Evolutionary conservation across 2,797 vertebrate species (phyloP).

Genomic region (Sphaeramia orbicularis): DNA sequence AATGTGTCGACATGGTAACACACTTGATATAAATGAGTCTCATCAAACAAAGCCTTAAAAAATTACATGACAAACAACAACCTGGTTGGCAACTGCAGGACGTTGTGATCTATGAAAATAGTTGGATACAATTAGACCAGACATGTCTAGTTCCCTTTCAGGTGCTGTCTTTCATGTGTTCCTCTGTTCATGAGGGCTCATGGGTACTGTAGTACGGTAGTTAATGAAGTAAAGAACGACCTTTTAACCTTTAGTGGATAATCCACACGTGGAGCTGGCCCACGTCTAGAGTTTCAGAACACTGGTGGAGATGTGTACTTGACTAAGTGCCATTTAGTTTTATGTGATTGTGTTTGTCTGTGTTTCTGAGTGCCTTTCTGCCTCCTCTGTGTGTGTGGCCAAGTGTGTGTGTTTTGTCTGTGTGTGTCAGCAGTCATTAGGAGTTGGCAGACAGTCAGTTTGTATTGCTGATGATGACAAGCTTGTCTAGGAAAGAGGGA

Average conservation of each 20-base stretch:
- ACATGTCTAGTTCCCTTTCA: constrained; percentile 4
- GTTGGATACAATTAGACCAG: not conserved
- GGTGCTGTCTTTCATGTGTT: constrained; percentile 2
- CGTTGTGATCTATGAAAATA: not conserved
- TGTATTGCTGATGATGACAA: constrained; percentile 68
- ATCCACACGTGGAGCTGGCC: constrained; percentile 7
- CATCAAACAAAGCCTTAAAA: too few species aligned
- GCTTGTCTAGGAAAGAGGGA: constrained; percentile 56
- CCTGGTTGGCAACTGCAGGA: not conserved
- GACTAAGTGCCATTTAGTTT: constrained; percentile 19
- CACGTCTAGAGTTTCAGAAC: constrained; percentile 7
- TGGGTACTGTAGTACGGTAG: too few species aligned
- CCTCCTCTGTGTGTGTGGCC: constrained; percentile 4
- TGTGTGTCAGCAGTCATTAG: constrained; percentile 69
- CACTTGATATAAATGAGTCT: too few species aligned
- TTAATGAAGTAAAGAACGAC: constrained; percentile 22
- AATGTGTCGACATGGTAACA: too few species aligned
- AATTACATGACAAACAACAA: not conserved
- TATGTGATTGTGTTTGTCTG: constrained; percentile 40
- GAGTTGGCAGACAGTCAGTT: constrained; percentile 57
- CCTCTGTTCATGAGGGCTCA: not conserved
- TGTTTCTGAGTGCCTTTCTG: constrained; percentile 25
- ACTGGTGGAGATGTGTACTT: constrained; percentile 4
- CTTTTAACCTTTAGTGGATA: constrained; percentile 25
- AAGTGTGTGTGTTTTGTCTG: constrained; percentile 18